Evolutionary conservation across 2,797 vertebrate species (phyloP), one percentile per base, ranked within the genome.

Genomic region (Euthynnus affinis): DNA sequence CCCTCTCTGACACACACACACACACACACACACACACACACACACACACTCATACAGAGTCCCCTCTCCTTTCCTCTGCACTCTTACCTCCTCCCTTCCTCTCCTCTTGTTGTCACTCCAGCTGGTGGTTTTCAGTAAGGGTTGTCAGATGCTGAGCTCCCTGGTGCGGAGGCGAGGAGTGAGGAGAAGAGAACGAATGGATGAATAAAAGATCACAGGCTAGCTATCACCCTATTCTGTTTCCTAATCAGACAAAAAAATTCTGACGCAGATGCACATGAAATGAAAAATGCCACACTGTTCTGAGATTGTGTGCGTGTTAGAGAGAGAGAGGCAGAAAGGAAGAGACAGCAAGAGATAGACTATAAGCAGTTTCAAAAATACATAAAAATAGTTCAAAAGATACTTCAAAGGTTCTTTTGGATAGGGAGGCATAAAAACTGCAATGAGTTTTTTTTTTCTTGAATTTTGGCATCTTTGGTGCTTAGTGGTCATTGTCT

Each of bases 141-240:
- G 59, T 82, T 91, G 91, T 92, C 89, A 89, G 83, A 85, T 81
- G 86, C 82, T 81, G 78, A 77, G 83, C 82, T 88, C 80, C 75
- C 74, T 52, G 62, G 71, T 87, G 88, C 56, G 85, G 69, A 88
- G 83, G 82, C 49, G 87, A 91, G 86, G 71, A 87, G 88, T 61
- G 89, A 82, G 82, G 80, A 91, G 87, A 79, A 14, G 80, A 71
- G 75, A 63, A 79, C 42, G 61, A 81, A 75, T 18, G 48, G 42
- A 93, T 94, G 90, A 94, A 94, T 92, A 92, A 92, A 93, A 93
- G 90, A 94, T 93, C 89, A 93, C 87, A 92, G 87, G 55, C 78
- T 58, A 63, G 82, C 77, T 72, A 75, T 91, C 87, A 61, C 52
- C 78, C 78, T 81, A 66, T 81, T 87, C 74, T 75, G 64, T 82